phyloP scores from a whole-genome alignment of 2,113 vertebrate genomes.

The Mesitornis unicolor region DNA sequence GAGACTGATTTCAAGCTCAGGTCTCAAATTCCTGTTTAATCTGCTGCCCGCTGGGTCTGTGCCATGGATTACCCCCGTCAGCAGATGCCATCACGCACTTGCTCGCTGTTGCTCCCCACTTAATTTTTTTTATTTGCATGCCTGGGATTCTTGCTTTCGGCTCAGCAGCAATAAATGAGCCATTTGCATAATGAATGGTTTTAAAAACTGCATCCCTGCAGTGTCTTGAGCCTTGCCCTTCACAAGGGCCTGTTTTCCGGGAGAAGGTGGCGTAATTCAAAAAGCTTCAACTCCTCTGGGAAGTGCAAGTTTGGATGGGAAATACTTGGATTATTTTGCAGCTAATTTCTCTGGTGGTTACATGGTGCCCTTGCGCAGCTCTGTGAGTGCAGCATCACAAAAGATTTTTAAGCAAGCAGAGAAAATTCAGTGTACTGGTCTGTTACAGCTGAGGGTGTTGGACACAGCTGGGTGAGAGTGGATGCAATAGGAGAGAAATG shows the following conservation, averaged over 20 bases:
- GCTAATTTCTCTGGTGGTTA: not conserved
- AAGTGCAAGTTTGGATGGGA: not conserved
- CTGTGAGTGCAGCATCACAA: accelerated
- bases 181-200: conserved; percentile 56
- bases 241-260: not conserved
- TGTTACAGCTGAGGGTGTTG: not conserved
- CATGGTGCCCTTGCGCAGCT: not conserved
- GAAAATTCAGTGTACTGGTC: not conserved
- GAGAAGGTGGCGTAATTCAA: not conserved
- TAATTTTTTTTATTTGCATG: conserved; percentile 29
- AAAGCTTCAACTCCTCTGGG: not conserved
- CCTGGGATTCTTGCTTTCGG: conserved; percentile 48
- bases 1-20: not conserved
- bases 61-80: not conserved
- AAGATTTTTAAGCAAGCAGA: not conserved
- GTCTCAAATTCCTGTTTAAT: not conserved
- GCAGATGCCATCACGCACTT: not conserved
- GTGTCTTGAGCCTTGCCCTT: conserved; percentile 16
- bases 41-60: not conserved
- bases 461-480: not conserved
- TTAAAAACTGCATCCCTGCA: not conserved
- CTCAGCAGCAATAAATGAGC: conserved; percentile 32
- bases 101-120: not conserved
- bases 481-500: not conserved
- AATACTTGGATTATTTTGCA: not conserved